Base-by-base conservation (phyloP, 2,113 vertebrate genomes). In the Corvus hawaiiensis region DNA sequence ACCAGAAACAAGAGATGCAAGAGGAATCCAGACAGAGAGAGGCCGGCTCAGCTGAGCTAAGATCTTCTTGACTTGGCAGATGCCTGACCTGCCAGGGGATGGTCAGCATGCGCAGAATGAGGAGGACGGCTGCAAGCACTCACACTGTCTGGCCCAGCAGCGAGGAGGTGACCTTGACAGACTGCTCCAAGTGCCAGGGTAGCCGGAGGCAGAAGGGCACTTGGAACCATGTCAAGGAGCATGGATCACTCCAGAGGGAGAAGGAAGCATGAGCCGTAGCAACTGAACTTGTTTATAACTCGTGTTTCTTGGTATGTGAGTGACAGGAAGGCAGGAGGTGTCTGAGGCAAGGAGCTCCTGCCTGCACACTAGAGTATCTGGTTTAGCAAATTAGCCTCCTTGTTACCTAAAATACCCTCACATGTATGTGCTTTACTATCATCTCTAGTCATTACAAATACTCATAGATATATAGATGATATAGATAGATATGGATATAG, bases 261-360 rank as follows among this genome's bases (percentile, higher is more conserved):
- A 87, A 93, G 55, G 44, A 93, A 56, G 87, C 59, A 77, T 79
- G 54, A 94, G 91, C 92, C 61, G 0, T 96, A 93, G 94, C 95
- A 97, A 92, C 94, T 74, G 77, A 77, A 51, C 90, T 92, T 94
- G 87, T 97, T 97, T 94, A 83, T 90, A 86, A 77, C 75, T 89
- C 67, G 21, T 84, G 54, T 93, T 92, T 84, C 92, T 96, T 13
- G n/a, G 83, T 61, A 85, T 73, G 61, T 63, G 81, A 92, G 51
- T 58, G 76, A 95, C 84, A 88, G 80, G 83, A 90, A 92, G 86
- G 69, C 90, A 96, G 84, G 67, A 96, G 92, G 44, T 78, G 41
- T 91, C 81, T 48, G 52, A 92, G 51, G 73, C 69, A 80, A 95
- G 59, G 51, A 68, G 46, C 32, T 90, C 49, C 46, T 90, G 81